Percentiles rank a stretch among this genome's conserved stretches.
These are phyloP conservation scores for Kryphioiulus occultus DNA, from an alignment of 2,888 invertebrate genomes.

Conservation along the genomic window DNA sequence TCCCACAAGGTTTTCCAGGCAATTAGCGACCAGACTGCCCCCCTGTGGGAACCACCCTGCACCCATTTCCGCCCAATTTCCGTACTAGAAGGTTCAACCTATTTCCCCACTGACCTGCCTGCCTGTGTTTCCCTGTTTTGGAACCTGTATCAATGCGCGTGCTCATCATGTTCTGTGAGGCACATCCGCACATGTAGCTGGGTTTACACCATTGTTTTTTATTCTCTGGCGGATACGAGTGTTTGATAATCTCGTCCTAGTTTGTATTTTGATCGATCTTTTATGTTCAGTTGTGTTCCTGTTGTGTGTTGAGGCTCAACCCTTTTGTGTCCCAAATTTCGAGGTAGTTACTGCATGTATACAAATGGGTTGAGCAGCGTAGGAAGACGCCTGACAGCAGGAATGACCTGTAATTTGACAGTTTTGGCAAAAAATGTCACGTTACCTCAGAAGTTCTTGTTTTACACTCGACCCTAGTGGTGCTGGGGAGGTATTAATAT, in stretches of 20 bases:
- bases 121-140: not conserved
- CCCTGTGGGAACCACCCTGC: not conserved
- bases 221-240: not conserved
- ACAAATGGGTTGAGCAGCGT: not conserved
- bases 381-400: not conserved
- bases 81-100: not conserved
- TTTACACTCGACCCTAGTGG: not conserved
- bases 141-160: not conserved
- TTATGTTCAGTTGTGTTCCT: not conserved
- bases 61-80: not conserved
- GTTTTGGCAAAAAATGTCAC: not conserved
- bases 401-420: not conserved
- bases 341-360: too few relatives aligned
- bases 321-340: not conserved
- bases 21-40: not conserved
- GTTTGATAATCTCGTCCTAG: not conserved
- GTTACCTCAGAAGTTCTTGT: not conserved
- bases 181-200: too few relatives aligned
- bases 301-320: not conserved
- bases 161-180: not conserved
- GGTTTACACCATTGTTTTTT: not conserved
- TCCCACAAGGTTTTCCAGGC: not conserved
- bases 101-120: not conserved
- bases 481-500: not conserved
- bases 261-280: conserved; percentile 10